Percentiles rank a stretch among this genome's conserved stretches.
phyloP scores from a whole-genome alignment of 1,140 invertebrate species.

The Nasonia longicornis region DNA sequence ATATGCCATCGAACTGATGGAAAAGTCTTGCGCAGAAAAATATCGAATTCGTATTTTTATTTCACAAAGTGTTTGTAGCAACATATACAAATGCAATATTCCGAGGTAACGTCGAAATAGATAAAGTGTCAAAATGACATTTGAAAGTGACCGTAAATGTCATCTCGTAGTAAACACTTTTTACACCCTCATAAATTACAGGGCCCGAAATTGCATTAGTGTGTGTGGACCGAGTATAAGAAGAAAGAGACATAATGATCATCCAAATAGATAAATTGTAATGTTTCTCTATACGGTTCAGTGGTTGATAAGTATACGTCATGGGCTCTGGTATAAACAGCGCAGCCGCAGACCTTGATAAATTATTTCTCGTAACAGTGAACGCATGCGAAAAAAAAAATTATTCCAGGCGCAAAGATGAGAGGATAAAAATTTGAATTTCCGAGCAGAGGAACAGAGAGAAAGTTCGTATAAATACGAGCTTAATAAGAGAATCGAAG shows the following conservation, averaged over 20 bases:
- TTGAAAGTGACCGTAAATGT: constrained; percentile 27
- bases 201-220: constrained; percentile 1
- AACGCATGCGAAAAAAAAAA: too few species aligned
- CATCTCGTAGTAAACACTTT: constrained; percentile 23
- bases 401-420: too few species aligned
- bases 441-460: background rate
- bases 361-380: too few species aligned
- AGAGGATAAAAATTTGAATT: too few species aligned
- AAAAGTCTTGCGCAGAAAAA: background rate
- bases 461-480: background rate
- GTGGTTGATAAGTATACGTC: too few species aligned
- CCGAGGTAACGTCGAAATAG: background rate
- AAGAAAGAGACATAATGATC: background rate
- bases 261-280: background rate
- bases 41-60: constrained; percentile 7
- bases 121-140: constrained; percentile 18
- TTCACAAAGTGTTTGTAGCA: constrained; percentile 5
- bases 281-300: background rate
- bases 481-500: constrained; percentile 18
- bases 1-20: background rate
- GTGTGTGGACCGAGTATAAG: background rate
- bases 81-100: background rate
- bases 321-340: too few species aligned
- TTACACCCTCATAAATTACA: constrained; percentile 14
- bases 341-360: too few species aligned